phyloP scores from a whole-genome alignment of 2,797 vertebrate genomes.

The Brotula barbata region DNA sequence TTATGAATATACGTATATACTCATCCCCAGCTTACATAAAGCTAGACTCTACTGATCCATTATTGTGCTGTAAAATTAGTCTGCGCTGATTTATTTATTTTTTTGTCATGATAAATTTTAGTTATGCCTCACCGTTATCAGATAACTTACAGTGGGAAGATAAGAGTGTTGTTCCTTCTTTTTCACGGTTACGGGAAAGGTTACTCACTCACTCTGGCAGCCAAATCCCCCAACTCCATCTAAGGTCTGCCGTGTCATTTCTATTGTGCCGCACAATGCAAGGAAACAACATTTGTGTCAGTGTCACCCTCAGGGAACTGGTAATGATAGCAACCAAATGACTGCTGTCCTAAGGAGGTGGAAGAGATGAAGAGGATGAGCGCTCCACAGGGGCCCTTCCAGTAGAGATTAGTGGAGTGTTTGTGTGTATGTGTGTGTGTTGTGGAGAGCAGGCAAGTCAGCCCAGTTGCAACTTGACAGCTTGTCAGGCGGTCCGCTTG shows the following conservation, averaged over 20 bases:
- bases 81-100: too few species aligned
- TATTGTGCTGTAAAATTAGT: too few species aligned
- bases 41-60: too few species aligned
- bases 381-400: conserved; percentile 29
- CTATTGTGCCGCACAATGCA: conserved; percentile 27
- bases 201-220: conserved; percentile 10
- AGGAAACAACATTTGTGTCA: conserved; percentile 49
- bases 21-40: too few species aligned
- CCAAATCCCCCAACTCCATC: conserved; percentile 12
- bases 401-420: conserved; percentile 29
- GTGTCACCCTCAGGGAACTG: conserved; percentile 44
- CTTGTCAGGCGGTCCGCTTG: conserved; percentile 10
- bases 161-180: conserved; percentile 20
- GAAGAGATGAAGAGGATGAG: conserved; percentile 53
- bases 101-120: too few species aligned
- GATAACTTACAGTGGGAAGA: conserved; percentile 17
- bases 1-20: too few species aligned
- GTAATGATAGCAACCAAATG: conserved; percentile 62
- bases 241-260: conserved; percentile 39
- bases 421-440: conserved; percentile 15
- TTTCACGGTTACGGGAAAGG: conserved; percentile 22
- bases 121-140: conserved; percentile 16
- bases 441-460: conserved; percentile 10
- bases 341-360: conserved; percentile 54
- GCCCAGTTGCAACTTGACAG: conserved; percentile 19